These are phyloP conservation scores for Thamnaconus septentrionalis DNA, from an alignment of 2,113 vertebrate species.

Conservation along the genomic window DNA sequence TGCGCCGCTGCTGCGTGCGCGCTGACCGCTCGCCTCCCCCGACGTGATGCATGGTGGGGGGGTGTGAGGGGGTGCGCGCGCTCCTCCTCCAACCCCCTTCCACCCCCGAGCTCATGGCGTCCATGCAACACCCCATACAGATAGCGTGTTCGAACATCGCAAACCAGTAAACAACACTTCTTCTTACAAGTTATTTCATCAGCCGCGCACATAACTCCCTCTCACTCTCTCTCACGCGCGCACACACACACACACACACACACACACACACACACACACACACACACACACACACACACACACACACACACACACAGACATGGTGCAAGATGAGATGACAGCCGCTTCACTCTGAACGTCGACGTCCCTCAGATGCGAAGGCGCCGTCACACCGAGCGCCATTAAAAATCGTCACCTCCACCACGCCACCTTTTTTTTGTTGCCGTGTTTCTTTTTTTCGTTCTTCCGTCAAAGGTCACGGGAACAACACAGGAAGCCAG, in stretches of 20 bases:
- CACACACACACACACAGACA: conserved; percentile 17
- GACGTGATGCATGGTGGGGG: too few relatives aligned
- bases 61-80: neutral
- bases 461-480: neutral
- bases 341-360: conserved; percentile 18
- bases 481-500: conserved; percentile 2
- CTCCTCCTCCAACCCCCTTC: neutral
- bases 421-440: neutral
- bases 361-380: conserved; percentile 8
- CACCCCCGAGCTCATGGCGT: neutral
- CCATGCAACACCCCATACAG: conserved; percentile 20
- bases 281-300: conserved; percentile 21
- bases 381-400: neutral
- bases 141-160: conserved; percentile 2
- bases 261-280: conserved; percentile 23
- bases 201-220: conserved; percentile 26
- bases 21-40: too few relatives aligned
- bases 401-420: neutral
- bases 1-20: too few relatives aligned
- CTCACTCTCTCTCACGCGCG: too few relatives aligned
- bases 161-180: conserved; percentile 43
- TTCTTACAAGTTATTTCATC: conserved; percentile 67
- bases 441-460: neutral
- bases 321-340: conserved; percentile 31
- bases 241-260: conserved; percentile 24